A percentile compares a stretch with the other conserved stretches of the same genome.
phyloP scores from a whole-genome alignment of 2,113 vertebrate species.

The Illadopsis cleaveri region DNA sequence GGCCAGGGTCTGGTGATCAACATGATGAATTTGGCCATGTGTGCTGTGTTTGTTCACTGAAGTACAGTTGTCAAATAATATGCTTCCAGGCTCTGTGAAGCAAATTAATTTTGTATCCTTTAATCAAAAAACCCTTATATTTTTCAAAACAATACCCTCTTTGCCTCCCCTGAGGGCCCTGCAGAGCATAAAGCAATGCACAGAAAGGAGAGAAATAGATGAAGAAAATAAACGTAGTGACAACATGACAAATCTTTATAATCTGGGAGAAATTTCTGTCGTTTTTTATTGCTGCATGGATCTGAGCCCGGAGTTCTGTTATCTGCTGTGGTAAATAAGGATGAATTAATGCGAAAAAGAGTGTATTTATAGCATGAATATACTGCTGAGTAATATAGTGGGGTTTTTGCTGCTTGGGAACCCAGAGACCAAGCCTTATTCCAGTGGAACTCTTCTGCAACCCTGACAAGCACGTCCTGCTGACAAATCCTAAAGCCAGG shows the following conservation, averaged over 20 bases:
- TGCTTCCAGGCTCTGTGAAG: conserved; percentile 57
- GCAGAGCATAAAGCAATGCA: conserved; percentile 37
- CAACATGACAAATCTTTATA: conserved; percentile 67
- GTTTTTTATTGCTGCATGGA: conserved; percentile 40
- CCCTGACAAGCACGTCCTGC: neutral
- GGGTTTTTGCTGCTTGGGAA: conserved; percentile 2
- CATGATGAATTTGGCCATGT: conserved; percentile 26
- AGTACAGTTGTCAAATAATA: conserved; percentile 56
- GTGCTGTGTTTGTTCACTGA: conserved; percentile 53
- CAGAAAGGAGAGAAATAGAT: conserved; percentile 41
- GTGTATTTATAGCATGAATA: conserved; percentile 27
- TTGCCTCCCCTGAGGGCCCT: conserved; percentile 18
- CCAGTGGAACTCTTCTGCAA: neutral
- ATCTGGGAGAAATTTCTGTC: conserved; percentile 43
- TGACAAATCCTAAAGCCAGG: neutral
- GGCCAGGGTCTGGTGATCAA: conserved; percentile 12
- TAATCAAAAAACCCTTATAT: conserved; percentile 60
- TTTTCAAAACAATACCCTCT: conserved; percentile 56
- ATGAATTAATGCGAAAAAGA: conserved; percentile 36
- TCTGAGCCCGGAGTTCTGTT: conserved; percentile 41
- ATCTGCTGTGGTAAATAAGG: conserved; percentile 57
- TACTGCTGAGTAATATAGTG: conserved; percentile 31
- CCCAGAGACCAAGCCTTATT: neutral
- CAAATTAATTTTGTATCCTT: conserved; percentile 70
- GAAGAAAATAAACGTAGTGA: conserved; percentile 52